A percentile compares a stretch with the other conserved stretches of the same genome.
Evolutionary conservation across 1,140 invertebrate species (phyloP).

Genomic region (Bombus polaris): DNA sequence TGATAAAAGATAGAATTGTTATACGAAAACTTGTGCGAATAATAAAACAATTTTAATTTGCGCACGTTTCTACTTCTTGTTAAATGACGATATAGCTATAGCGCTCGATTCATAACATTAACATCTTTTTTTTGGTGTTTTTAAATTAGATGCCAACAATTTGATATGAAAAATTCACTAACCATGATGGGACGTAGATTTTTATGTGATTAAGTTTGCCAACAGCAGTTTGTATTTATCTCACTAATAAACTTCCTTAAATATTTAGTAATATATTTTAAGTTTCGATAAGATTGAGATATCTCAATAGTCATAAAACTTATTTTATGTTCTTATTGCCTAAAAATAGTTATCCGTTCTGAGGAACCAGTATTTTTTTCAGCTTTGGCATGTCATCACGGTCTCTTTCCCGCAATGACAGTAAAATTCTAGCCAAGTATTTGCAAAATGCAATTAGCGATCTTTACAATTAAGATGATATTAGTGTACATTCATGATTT

Average conservation of each 20-base stretch:
- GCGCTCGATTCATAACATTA: constrained; percentile 39
- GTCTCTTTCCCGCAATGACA: constrained; percentile 2
- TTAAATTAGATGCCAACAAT: constrained; percentile 60
- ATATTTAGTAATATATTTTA: constrained; percentile 46
- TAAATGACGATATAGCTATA: neutral
- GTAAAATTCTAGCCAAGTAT: constrained; percentile 60
- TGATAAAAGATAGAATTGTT: neutral
- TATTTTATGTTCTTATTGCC: constrained; percentile 58
- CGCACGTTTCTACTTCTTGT: constrained; percentile 53
- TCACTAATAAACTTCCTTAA: constrained; percentile 40
- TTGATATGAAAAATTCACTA: constrained; percentile 67
- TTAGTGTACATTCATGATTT: constrained; percentile 14
- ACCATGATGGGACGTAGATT: constrained; percentile 62
- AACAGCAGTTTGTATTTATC: constrained; percentile 44
- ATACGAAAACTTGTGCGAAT: constrained; percentile 12
- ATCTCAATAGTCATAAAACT: constrained; percentile 40
- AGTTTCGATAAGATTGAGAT: constrained; percentile 44
- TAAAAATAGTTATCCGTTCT: constrained; percentile 54
- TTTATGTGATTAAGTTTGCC: constrained; percentile 61
- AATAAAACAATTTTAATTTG: constrained; percentile 37
- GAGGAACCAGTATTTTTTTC: constrained; percentile 47
- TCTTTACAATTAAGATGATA: constrained; percentile 30
- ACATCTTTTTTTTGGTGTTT: constrained; percentile 46
- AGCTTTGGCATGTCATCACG: constrained; percentile 38
- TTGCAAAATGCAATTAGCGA: constrained; percentile 44